These are phyloP conservation scores for Adela reaumurella DNA, from an alignment of 2,888 invertebrate species.

Conservation along the genomic window DNA sequence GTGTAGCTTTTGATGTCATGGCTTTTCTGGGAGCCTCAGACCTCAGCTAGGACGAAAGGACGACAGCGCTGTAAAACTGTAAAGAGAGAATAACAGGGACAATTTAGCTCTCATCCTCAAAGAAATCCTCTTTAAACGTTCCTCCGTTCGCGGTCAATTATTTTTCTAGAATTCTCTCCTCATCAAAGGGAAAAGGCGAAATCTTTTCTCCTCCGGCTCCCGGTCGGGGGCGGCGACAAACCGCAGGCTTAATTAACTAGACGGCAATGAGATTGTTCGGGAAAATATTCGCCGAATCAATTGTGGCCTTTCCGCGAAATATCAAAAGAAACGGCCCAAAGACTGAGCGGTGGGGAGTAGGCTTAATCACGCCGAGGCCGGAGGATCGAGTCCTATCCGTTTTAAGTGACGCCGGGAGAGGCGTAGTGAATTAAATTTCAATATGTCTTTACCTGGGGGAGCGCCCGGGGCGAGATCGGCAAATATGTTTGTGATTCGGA, in stretches of 20 bases:
- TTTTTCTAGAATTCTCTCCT: background rate
- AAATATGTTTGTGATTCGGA: no score
- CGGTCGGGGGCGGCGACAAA: background rate
- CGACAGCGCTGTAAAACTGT: background rate
- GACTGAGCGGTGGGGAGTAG: no score
- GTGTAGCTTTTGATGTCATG: no score
- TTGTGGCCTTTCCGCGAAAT: no score
- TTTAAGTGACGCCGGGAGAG: no score
- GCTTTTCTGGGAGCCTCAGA: no score
- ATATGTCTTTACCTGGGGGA: no score
- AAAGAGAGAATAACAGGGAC: background rate
- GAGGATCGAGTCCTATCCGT: no score
- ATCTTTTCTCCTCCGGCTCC: background rate
- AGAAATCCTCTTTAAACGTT: background rate
- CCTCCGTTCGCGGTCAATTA: background rate
- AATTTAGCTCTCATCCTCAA: background rate
- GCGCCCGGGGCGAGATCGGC: no score
- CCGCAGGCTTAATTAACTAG: background rate
- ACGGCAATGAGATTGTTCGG: background rate
- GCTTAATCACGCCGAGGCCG: no score
- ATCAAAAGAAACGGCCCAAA: no score
- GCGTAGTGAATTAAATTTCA: no score
- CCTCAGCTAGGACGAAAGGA: background rate
- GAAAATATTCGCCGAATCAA: background rate
- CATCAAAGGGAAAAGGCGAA: background rate